Base-by-base conservation (phyloP, 2,113 vertebrate species). In the Pitta sordida region DNA sequence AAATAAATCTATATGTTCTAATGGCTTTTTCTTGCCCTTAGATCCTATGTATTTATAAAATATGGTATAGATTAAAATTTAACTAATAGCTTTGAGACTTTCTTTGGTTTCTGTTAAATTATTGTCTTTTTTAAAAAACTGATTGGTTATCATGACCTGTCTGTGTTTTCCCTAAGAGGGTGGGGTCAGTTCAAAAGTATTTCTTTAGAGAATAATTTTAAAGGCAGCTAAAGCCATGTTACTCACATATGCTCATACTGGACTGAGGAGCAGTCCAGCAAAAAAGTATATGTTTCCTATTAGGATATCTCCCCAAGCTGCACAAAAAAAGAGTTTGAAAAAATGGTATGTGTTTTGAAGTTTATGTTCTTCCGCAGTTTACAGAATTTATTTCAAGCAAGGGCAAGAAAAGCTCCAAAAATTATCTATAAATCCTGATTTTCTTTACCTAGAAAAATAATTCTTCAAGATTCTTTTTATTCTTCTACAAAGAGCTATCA, bases 101-200 rank as follows among this genome's bases (percentile, higher is more conserved):
- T 79, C 49, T 94, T 92, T 93, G 58, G n/a, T 82, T 95, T 77
- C 39, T 91, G n/a, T 44, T 87, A 95, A 93, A 71, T 91, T 95
- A 89, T 73, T 82, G 58, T 9, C 53, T 83, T 53, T 36, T 93
- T 96, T 80, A 24, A 93, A 79, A 91, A 65, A 73, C 34, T 78
- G 73, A 68, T 32, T 75, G 62, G 24, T 46, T 83, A 71, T 73
- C 58, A 46, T 1, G 0, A 23, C 46, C 75, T 90, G 37, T 56
- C 36, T 86, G 30, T 89, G 24, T 93, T 95, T 82, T 82, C 15
- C 20, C 32, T 56, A 44, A 53, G 70, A 75, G 13, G 3, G 58
- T 76, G 29, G 8, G 52, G n/a, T 79, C 62, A 90, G 56, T 73
- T 85, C 58, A 69, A 60, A 89, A 79, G 13, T 60, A 79, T 87